These are phyloP conservation scores for Cyprinodon brontotheroides DNA, from an alignment of 2,113 vertebrate genomes.

Conservation along the genomic window DNA sequence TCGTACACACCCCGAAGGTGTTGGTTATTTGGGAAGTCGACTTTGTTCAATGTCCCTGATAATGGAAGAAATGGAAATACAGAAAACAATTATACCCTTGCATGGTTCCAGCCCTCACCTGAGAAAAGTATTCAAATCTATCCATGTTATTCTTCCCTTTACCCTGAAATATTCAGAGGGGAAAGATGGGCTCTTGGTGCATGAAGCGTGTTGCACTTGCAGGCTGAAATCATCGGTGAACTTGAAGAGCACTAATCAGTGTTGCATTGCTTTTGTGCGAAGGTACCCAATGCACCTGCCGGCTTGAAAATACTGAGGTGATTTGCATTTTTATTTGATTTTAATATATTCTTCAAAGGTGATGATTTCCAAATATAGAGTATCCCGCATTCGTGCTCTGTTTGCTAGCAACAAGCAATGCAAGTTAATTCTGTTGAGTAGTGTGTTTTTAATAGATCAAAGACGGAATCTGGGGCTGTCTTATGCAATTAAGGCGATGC, in stretches of 20 bases:
- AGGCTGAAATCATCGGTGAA: slow-evolving; percentile 54
- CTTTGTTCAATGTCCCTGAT: slow-evolving; percentile 55
- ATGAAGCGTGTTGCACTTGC: slow-evolving; percentile 51
- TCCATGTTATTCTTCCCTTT: slow-evolving; percentile 65
- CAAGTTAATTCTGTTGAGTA: slow-evolving; percentile 75
- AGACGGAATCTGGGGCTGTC: slow-evolving; percentile 79
- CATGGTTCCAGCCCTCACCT: slow-evolving; percentile 67
- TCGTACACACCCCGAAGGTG: slow-evolving; percentile 21
- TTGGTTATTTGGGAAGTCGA: slow-evolving; percentile 56
- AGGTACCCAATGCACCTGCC: slow-evolving; percentile 58
- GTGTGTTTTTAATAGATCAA: slow-evolving; percentile 81
- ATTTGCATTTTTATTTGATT: slow-evolving; percentile 75
- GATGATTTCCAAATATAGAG: slow-evolving; percentile 77
- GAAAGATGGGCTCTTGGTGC: slow-evolving; percentile 61
- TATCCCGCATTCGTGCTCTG: slow-evolving; percentile 46
- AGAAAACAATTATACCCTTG: slow-evolving; percentile 79
- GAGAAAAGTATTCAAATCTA: slow-evolving; percentile 64
- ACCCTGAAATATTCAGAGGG: slow-evolving; percentile 76
- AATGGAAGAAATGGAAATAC: slow-evolving; percentile 69
- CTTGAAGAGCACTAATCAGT: slow-evolving; percentile 45
- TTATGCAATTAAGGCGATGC: slow-evolving; percentile 80
- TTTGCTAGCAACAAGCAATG: slow-evolving; percentile 68
- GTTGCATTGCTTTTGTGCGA: slow-evolving; percentile 60
- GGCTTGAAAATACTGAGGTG: slow-evolving; percentile 58
- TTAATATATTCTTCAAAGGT: slow-evolving; percentile 72